Conservation (phyloP, 2,888 invertebrate species). For the Ceriagrion tenellum region DNA sequence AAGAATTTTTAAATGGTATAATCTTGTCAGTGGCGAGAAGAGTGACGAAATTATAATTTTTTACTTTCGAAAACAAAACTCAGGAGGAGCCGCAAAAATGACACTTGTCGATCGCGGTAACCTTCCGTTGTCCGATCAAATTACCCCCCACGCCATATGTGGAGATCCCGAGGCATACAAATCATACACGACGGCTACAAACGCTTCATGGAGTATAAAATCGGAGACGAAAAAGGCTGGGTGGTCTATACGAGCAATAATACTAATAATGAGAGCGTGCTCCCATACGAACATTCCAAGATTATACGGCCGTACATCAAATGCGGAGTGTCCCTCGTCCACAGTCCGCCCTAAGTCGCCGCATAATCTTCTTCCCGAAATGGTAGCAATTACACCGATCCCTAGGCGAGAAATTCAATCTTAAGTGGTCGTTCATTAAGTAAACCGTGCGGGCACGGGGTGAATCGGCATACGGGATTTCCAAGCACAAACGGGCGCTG, state of each 20-base stretch:
- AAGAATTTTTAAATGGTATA: neutral
- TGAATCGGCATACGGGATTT: neutral
- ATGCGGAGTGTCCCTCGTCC: neutral
- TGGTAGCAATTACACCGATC: constrained; percentile 6
- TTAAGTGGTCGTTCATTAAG: constrained; percentile 38
- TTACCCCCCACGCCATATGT: neutral
- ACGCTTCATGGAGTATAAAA: neutral
- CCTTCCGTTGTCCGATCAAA: neutral
- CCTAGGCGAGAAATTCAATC: constrained; percentile 24
- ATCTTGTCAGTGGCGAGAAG: neutral
- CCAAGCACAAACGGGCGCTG: neutral
- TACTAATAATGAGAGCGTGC: neutral
- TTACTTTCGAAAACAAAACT: neutral
- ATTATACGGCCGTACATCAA: neutral
- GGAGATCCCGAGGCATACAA: neutral
- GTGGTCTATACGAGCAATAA: neutral
- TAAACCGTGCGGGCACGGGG: constrained; percentile 1
- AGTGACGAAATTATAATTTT: neutral
- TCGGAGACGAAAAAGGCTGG: neutral
- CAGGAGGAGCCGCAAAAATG: neutral
- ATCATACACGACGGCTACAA: neutral
- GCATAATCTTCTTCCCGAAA: constrained; percentile 16
- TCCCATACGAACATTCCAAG: neutral
- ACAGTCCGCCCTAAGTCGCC: neutral
- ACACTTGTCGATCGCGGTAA: neutral